Base-by-base conservation (phyloP, 2,888 invertebrate species). In the Nysson spinosus region DNA sequence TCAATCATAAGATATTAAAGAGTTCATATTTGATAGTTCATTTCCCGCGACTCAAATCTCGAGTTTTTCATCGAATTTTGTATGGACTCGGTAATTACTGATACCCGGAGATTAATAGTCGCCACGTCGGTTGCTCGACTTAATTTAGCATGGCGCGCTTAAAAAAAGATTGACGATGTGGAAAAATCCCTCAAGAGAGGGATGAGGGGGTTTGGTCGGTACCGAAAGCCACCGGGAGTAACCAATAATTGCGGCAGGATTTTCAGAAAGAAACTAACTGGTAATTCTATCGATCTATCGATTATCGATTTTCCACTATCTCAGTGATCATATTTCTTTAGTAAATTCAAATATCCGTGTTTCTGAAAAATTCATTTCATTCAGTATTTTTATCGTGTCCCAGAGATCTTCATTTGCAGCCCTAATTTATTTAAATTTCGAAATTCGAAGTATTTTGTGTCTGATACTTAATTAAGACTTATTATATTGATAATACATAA, bases 251-350 rank as follows among this genome's bases (percentile, higher is more conserved):
- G 40, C 17, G 19, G 14, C 4, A 28, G 19, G 22, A n/a, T 14
- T 28, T 46, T 22, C 11, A 26, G 16, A 6, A 42, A 44, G 35
- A 24, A 17, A 43, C 3, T 9, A 20, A 11, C 7, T n/a, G 16
- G 47, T 12, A 24, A 7, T 26, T 47, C 19, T 12, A 35, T 3
- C 22, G 12, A 26, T 3, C 26, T 32, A 35, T 0, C 26, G 16
- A 26, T 43, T 52, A 61, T 61, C 20, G 47, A 60, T 61, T 49
- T 64, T 22, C n/a, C 35, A 22, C 7, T n/a, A n/a, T 24, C 9
- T 1, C 12, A 16, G n/a, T n/a, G n/a, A n/a, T n/a, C n/a, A n/a
- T n/a, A n/a, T n/a, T n/a, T n/a, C n/a, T n/a, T n/a, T n/a, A n/a
- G n/a, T n/a, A n/a, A n/a, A n/a, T n/a, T n/a, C n/a, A n/a, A n/a